A percentile compares a stretch with the other conserved stretches of the same genome.
Conservation (phyloP, 2,888 invertebrate genomes). For the Neelides folsomi region DNA sequence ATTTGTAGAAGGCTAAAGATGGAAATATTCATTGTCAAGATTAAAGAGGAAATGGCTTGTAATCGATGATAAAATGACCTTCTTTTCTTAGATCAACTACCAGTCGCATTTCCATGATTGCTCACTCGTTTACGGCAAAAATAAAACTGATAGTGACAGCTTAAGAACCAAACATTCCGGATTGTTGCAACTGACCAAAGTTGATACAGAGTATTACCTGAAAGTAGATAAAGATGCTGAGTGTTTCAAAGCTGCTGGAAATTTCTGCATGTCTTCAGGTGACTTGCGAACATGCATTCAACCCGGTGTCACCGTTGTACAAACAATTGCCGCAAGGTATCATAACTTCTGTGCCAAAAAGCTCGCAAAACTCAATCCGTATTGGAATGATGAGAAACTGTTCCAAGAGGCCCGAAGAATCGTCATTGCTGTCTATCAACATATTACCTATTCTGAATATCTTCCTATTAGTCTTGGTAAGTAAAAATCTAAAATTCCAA, state of each 20-base stretch:
- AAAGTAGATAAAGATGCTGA: slow-evolving; percentile 26
- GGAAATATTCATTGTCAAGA: no score
- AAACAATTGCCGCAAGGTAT: slow-evolving; percentile 17
- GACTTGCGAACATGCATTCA: slow-evolving; percentile 29
- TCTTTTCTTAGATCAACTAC: slow-evolving; percentile 17
- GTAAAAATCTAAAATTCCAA: slow-evolving; percentile 2
- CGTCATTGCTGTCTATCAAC: slow-evolving; percentile 26
- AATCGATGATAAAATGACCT: neutral
- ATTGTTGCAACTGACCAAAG: slow-evolving; percentile 22
- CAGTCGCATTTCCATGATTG: slow-evolving; percentile 22
- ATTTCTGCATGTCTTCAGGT: slow-evolving; percentile 28
- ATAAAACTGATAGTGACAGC: slow-evolving; percentile 12
- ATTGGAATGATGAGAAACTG: slow-evolving; percentile 29
- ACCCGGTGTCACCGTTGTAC: slow-evolving; percentile 21
- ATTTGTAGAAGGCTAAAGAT: no score
- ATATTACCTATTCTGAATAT: slow-evolving; percentile 27
- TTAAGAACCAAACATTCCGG: slow-evolving; percentile 21
- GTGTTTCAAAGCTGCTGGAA: slow-evolving; percentile 22
- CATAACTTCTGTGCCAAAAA: slow-evolving; percentile 29
- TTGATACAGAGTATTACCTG: slow-evolving; percentile 24
- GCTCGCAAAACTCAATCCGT: slow-evolving; percentile 18
- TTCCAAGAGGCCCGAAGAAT: slow-evolving; percentile 27
- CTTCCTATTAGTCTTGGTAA: slow-evolving; percentile 26
- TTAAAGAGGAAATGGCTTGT: no score
- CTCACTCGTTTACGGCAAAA: slow-evolving; percentile 25